phyloP scores from a whole-genome alignment of 1,140 invertebrate genomes.

The Trichoplusia ni region DNA sequence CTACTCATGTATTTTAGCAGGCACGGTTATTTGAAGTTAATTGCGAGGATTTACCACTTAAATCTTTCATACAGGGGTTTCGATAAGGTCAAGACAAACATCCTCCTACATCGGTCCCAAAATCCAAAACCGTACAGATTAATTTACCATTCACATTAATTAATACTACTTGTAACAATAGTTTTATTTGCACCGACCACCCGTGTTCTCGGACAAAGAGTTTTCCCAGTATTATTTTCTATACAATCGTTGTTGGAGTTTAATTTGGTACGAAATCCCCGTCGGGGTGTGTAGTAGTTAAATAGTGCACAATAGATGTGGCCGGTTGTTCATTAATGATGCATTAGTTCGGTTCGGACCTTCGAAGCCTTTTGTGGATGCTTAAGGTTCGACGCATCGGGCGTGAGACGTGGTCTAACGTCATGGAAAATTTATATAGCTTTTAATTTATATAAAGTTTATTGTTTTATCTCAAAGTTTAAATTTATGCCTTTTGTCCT shows the following conservation, averaged over 20 bases:
- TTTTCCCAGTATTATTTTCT: constrained; percentile 47
- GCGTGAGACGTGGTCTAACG: constrained; percentile 16
- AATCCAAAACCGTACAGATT: constrained; percentile 37
- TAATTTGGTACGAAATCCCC: constrained; percentile 49
- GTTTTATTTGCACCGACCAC: constrained; percentile 50
- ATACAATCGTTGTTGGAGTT: constrained; percentile 46
- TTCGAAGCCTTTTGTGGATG: constrained; percentile 36
- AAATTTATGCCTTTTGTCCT: too few species aligned
- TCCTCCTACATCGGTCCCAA: not conserved
- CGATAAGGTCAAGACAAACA: constrained; percentile 22
- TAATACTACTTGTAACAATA: constrained; percentile 48
- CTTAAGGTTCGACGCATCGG: constrained; percentile 23
- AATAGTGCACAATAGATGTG: constrained; percentile 56
- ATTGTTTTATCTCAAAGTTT: not conserved
- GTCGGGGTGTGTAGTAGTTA: constrained; percentile 45
- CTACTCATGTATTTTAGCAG: too few species aligned
- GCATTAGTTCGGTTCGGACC: constrained; percentile 43
- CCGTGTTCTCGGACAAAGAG: constrained; percentile 44
- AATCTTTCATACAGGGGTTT: constrained; percentile 1
- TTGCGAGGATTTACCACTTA: not conserved
- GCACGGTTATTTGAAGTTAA: too few species aligned
- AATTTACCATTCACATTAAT: constrained; percentile 49
- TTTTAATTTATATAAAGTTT: not conserved
- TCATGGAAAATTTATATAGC: constrained; percentile 5
- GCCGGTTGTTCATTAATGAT: constrained; percentile 49